phyloP scores from a whole-genome alignment of 1,140 invertebrate genomes.

The Phymorhynchus buccinoides region DNA sequence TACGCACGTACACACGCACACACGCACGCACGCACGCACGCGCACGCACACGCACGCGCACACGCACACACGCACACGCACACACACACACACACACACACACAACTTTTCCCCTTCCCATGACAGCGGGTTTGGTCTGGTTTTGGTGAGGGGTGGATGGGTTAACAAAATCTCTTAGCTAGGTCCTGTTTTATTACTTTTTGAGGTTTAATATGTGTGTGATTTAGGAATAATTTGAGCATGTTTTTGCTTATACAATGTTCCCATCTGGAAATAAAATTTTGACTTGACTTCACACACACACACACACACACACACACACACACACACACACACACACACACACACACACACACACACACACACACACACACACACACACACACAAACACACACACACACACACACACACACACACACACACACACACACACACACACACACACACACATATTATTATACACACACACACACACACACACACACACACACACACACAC shows the following conservation, averaged over 20 bases:
- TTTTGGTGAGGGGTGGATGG: too few relatives aligned
- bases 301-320: background rate
- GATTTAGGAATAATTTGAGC: background rate
- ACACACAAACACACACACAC: background rate
- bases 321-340: too few relatives aligned
- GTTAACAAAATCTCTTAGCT: background rate
- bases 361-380: background rate
- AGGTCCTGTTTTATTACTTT: background rate
- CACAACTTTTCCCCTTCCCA: background rate
- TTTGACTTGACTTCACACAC: too few relatives aligned
- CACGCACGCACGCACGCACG: background rate
- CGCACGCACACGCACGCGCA: background rate
- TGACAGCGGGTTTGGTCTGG: too few relatives aligned
- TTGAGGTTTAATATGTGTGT: too few relatives aligned
- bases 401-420: background rate
- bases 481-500: too few relatives aligned
- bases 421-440: background rate
- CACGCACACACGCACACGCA: conserved; percentile 4
- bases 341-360: conserved; percentile 4
- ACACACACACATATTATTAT: background rate
- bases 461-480: background rate
- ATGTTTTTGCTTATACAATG: background rate
- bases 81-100: conserved; percentile 19
- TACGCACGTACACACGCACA: background rate
- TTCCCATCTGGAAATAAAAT: too few relatives aligned